Evolutionary conservation across 2,113 vertebrate species (phyloP), one percentile per base, ranked within the genome.

Genomic region (Albula goreensis): DNA sequence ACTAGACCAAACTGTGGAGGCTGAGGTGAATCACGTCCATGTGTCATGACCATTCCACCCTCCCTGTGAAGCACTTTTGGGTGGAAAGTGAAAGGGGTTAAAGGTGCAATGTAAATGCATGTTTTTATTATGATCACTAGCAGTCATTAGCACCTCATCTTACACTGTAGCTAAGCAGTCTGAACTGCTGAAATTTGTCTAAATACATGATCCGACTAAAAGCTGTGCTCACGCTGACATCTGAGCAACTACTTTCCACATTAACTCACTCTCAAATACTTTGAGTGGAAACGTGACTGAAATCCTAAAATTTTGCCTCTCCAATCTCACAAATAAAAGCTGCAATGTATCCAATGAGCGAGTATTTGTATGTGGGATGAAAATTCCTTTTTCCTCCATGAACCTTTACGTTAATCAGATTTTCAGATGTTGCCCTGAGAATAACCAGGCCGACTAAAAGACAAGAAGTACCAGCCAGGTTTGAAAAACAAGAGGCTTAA

Each of bases 401-500:
- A 60, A 11, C 25, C 25, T 83, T 31, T 53, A 6, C 80, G 53
- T 48, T 49, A 83, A 82, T 53, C 53, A 48, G 15, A 83, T 63
- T 52, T 48, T 49, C 56, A 83, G 53, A 5, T 82, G 63, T 63
- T 88, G 77, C 57, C 85, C 85, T 74, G 70, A 53, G 84, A 88
- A 88, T 84, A 88, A 87, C 88, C 90, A 90, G 86, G 83, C 88
- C 89, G 80, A 86, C 78, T 79, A 78, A 83, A 88, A 90, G 87
- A 88, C 89, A 89, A 86, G 92, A 91, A 83, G 89, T 91, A 89
- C 91, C 89, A 86, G 89, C 84, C 88, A 90, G 91, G 22, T 51
- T 79, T 19, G 78, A 70, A 70, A 22, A 70, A 83, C 0, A 93
- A 93, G 91, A 92, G 84, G 92, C 90, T 94, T 93, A 92, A 8